These are phyloP conservation scores for Phania funesta DNA, from an alignment of 2,888 invertebrate species.

Conservation along the genomic window DNA sequence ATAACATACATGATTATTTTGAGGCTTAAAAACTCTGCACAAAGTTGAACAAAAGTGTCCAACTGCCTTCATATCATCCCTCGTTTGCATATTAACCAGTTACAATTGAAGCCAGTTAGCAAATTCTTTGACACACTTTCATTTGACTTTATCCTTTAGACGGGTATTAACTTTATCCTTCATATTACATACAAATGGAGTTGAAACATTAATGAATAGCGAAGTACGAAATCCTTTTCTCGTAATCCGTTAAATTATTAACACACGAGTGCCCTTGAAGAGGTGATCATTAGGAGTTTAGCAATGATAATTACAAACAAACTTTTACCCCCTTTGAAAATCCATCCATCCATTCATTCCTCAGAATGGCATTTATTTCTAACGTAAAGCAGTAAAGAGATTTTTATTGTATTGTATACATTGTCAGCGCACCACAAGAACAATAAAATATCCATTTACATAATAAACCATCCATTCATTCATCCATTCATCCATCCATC, in stretches of 20 bases:
- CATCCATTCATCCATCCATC: constrained; percentile 16
- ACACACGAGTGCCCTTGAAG: constrained; percentile 76
- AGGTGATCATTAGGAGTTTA: constrained; percentile 76
- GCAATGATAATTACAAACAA: constrained; percentile 49
- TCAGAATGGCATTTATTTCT: constrained; percentile 13
- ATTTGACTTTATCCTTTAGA: background rate
- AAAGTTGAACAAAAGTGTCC: background rate
- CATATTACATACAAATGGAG: background rate
- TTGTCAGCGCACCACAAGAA: constrained; percentile 59
- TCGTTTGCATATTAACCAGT: constrained; percentile 3
- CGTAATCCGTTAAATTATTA: constrained; percentile 69
- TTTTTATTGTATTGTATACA: constrained; percentile 46
- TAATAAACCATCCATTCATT: constrained; percentile 46
- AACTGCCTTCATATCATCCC: background rate
- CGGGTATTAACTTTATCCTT: constrained; percentile 3
- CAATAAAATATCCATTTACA: constrained; percentile 63
- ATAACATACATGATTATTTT: too few relatives aligned
- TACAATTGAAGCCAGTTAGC: background rate
- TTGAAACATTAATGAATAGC: background rate
- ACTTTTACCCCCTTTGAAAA: constrained; percentile 7
- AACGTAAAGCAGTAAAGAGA: constrained; percentile 32
- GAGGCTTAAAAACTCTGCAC: too few relatives aligned
- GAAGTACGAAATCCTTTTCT: constrained; percentile 22
- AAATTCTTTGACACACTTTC: constrained; percentile 40
- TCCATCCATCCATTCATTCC: background rate